phyloP scores from a whole-genome alignment of 2,113 vertebrate species.

The Arizona elegans region DNA sequence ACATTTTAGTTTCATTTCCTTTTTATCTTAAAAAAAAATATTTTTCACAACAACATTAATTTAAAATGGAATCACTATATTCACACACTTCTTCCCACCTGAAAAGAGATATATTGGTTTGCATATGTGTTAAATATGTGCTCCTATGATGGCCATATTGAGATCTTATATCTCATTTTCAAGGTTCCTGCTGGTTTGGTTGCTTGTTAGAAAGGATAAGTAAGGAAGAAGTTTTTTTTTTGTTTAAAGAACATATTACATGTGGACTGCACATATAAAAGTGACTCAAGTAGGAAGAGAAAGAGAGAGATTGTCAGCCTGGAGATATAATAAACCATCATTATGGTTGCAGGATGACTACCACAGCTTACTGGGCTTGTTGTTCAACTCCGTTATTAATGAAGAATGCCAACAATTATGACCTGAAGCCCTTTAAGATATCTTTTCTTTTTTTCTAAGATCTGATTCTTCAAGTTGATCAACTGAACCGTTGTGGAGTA shows the following conservation, averaged over 20 bases:
- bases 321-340: constrained; percentile 55
- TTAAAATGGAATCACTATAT: constrained; percentile 39
- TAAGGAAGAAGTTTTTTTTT: background rate
- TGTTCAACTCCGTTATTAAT: constrained; percentile 50
- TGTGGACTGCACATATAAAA: constrained; percentile 43
- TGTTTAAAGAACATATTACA: constrained; percentile 14
- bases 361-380: constrained; percentile 38
- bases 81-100: constrained; percentile 45
- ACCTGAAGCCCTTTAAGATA: constrained; percentile 31
- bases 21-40: constrained; percentile 10
- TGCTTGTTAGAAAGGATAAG: constrained; percentile 45
- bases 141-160: constrained; percentile 40
- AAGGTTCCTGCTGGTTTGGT: constrained; percentile 43
- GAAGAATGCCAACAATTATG: constrained; percentile 53
- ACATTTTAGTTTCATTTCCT: constrained; percentile 26
- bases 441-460: constrained; percentile 1
- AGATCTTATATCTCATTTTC: constrained; percentile 19
- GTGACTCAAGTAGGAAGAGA: constrained; percentile 47
- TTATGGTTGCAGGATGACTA: constrained; percentile 40
- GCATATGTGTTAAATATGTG: constrained; percentile 54
- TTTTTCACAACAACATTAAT: constrained; percentile 39
- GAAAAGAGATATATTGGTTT: constrained; percentile 51
- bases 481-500: background rate
- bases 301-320: constrained; percentile 43
- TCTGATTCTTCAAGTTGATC: constrained; percentile 3